Base-by-base conservation (phyloP, 2,113 vertebrate genomes). In the Eudyptes chrysolophus region DNA sequence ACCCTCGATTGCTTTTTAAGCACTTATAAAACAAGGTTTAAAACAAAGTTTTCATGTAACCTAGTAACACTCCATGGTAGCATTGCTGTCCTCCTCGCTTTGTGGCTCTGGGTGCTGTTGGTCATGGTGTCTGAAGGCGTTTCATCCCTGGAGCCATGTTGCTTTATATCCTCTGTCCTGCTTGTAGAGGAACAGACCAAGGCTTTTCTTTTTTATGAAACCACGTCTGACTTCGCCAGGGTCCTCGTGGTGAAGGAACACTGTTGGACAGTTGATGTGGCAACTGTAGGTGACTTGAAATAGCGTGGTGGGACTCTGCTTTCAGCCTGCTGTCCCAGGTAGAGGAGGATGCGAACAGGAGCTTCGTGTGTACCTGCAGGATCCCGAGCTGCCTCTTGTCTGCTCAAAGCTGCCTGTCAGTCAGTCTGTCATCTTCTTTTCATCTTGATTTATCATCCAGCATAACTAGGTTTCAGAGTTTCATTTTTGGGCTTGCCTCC, bases 361-460 rank as follows among this genome's bases (percentile, higher is more conserved):
- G 18, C 51, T 72, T 27, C 18, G 2, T 55, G 80, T 81, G 72
- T 16, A 36, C 66, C 49, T 21, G 71, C 89, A 38, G 34, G 69
- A 57, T 55, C 83, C 90, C 44, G 29, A 25, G 34, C 68, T 12
- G 86, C 64, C 49, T 69, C 7, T 87, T 89, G 84, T 58, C 70
- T 58, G 8, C 90, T 69, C 38, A 20, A 42, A 95, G 64, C 92
- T 84, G 84, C 49, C 95, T 82, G 92, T 97, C 84, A 36, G 27
- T 98, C 96, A 76, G 36, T 44, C 95, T 91, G 90, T 97, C 97
- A 91, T 32, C 89, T 74, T 76, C 82, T 46, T 88, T 96, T 95
- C 93, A 60, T 93, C 96, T 94, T 96, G 92, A 98, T 97, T 97
- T 96, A 97, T 96, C 64, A 87, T 72, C 92, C 75, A 77, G 84